These are phyloP conservation scores for Prionailurus viverrinus DNA, from an alignment of 2,113 vertebrate genomes.

Conservation along the genomic window DNA sequence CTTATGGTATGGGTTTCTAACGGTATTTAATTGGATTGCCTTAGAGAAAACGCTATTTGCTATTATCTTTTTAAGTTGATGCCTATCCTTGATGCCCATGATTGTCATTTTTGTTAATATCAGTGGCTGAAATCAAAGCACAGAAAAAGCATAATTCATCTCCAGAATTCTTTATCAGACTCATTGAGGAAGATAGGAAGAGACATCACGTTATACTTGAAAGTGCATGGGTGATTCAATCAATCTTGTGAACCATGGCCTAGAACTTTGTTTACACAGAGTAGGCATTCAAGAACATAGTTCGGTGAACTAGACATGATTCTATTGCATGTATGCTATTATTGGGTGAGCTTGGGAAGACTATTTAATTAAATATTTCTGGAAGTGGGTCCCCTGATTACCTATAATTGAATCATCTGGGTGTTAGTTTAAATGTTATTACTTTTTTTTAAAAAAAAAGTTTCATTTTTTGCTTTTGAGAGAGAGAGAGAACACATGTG, in stretches of 20 bases:
- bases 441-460: background rate
- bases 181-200: background rate
- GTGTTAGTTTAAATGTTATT: background rate
- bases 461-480: background rate
- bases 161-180: background rate
- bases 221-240: rapidly evolving
- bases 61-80: background rate
- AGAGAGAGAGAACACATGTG: background rate
- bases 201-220: background rate
- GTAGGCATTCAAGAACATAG: background rate
- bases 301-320: background rate
- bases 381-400: background rate
- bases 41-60: background rate
- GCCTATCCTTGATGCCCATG: background rate
- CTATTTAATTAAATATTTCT: background rate
- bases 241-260: background rate
- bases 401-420: background rate
- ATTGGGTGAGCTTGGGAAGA: background rate
- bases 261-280: background rate
- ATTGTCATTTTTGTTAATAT: background rate
- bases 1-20: background rate
- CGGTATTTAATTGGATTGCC: background rate
- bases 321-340: background rate
- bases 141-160: background rate
- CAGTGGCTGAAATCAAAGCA: background rate